Conservation (phyloP, 1,140 invertebrate genomes). For the Schmidtea mediterranea region DNA sequence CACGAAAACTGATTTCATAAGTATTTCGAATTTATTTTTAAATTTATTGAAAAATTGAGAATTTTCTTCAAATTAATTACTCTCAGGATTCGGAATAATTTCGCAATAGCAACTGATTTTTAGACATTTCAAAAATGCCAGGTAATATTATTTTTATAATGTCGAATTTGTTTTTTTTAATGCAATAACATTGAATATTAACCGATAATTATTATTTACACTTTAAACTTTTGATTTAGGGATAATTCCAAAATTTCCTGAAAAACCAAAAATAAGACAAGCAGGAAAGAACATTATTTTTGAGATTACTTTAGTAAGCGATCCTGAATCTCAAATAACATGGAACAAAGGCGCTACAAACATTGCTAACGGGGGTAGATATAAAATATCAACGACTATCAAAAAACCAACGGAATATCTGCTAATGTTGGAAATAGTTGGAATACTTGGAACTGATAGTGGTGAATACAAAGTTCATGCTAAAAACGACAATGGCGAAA, state of each 20-base stretch:
- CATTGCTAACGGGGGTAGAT: constrained; percentile 65
- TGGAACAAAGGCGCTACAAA: constrained; percentile 69
- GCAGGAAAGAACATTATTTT: constrained; percentile 53
- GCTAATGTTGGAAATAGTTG: constrained; percentile 47
- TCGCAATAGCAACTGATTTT: no score
- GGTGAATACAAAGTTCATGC: constrained; percentile 90
- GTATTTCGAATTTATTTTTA: no score
- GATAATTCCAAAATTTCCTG: constrained; percentile 74
- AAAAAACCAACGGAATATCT: neutral
- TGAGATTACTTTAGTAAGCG: constrained; percentile 73
- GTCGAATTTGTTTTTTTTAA: no score
- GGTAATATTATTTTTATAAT: no score
- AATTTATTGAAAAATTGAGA: no score
- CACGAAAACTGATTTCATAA: no score
- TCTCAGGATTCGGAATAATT: no score
- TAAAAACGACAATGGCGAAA: constrained; percentile 85
- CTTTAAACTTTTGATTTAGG: constrained; percentile 25
- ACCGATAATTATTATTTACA: no score
- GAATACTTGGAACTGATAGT: constrained; percentile 75
- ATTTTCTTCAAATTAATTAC: no score
- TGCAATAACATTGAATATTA: no score
- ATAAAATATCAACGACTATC: constrained; percentile 43
- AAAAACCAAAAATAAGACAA: constrained; percentile 74
- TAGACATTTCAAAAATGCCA: no score
- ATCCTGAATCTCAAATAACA: constrained; percentile 59